phyloP scores from a whole-genome alignment of 2,113 vertebrate genomes.

The Montifringilla adamsi region DNA sequence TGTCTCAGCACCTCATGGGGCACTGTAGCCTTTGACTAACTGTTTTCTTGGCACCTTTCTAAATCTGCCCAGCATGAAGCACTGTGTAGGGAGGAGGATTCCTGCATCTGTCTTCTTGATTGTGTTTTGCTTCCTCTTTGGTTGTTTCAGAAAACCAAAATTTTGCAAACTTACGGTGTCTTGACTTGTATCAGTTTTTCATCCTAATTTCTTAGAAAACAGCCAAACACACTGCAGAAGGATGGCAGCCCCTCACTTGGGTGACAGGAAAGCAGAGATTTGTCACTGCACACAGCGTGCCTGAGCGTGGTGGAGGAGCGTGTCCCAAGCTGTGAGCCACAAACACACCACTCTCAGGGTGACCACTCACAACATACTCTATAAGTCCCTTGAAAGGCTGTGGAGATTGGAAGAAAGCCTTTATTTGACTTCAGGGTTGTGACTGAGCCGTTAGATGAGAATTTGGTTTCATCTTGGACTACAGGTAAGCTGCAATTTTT shows the following conservation, averaged over 20 bases:
- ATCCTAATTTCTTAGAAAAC: neutral
- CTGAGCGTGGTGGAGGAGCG: fast-evolving
- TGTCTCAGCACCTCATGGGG: neutral
- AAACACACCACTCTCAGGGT: neutral
- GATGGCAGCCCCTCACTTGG: neutral
- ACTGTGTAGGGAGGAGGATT: neutral
- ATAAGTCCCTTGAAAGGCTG: neutral
- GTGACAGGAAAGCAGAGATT: neutral
- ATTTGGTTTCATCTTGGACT: neutral
- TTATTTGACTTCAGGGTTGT: neutral
- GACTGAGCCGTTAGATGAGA: neutral
- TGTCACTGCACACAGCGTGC: neutral
- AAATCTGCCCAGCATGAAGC: neutral
- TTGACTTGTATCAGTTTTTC: neutral
- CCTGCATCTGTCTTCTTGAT: neutral
- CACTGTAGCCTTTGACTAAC: neutral
- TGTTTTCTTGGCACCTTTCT: neutral
- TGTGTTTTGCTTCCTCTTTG: neutral
- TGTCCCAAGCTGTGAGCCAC: neutral
- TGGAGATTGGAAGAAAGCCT: neutral
- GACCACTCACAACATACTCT: neutral
- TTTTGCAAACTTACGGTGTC: neutral
- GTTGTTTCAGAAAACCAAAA: neutral
- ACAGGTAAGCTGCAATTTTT: neutral
- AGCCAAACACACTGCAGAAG: neutral